phyloP scores from a whole-genome alignment of 2,888 invertebrate genomes.

The Clitarchus hookeri region DNA sequence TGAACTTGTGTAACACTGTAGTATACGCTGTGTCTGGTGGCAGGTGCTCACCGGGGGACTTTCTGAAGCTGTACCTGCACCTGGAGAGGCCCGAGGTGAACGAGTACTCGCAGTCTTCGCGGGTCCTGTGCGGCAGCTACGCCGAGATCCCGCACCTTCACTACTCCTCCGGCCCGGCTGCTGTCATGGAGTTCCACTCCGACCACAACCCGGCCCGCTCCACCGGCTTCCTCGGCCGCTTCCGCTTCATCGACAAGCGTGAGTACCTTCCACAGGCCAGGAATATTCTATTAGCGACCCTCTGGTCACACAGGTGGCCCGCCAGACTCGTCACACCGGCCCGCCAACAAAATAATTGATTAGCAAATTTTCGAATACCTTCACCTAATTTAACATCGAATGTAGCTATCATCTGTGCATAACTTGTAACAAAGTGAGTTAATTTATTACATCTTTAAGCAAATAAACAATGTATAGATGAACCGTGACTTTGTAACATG shows the following conservation, averaged over 20 bases:
- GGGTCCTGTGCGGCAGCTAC: conserved; percentile 71
- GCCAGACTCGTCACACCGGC: too few relatives aligned
- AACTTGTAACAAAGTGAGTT: too few relatives aligned
- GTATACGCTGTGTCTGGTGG: conserved; percentile 51
- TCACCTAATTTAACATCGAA: too few relatives aligned
- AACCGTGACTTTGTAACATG: too few relatives aligned
- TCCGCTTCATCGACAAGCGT: conserved; percentile 78
- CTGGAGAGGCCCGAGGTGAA: conserved; percentile 72
- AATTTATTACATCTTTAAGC: too few relatives aligned
- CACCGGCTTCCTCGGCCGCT: conserved; percentile 76
- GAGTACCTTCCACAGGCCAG: conserved; percentile 54
- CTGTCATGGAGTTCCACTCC: conserved; percentile 76
- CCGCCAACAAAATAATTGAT: too few relatives aligned
- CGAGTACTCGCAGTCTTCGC: conserved; percentile 76
- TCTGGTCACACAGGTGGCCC: too few relatives aligned
- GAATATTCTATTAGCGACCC: too few relatives aligned
- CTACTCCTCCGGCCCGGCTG: conserved; percentile 74
- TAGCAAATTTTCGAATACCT: too few relatives aligned
- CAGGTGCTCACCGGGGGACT: conserved; percentile 77
- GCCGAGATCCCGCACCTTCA: conserved; percentile 72
- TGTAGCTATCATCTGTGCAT: too few relatives aligned
- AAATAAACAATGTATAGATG: too few relatives aligned
- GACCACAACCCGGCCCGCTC: conserved; percentile 60
- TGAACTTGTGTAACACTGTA: too few relatives aligned
- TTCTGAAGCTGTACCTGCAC: conserved; percentile 76